phyloP scores from a whole-genome alignment of 2,888 invertebrate species.

The Atethmia centrago region DNA sequence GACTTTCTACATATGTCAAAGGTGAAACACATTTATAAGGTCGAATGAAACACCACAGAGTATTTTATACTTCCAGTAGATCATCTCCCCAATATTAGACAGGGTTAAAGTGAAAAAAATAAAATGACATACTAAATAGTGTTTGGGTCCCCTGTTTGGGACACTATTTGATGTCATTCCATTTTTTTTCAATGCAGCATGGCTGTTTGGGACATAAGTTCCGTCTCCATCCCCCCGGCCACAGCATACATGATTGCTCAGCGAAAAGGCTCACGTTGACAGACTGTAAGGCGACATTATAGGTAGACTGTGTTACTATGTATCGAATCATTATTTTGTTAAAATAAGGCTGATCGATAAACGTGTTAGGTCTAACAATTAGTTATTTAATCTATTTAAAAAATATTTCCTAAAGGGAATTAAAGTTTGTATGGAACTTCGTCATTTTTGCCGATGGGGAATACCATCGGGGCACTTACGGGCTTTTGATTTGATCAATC shows the following conservation, averaged over 20 bases:
- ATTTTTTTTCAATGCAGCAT: too few relatives aligned
- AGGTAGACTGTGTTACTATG: too few relatives aligned
- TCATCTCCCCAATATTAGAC: neutral
- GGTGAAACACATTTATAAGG: slow-evolving; percentile 1
- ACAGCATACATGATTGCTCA: neutral
- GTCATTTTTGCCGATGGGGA: neutral
- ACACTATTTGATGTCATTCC: too few relatives aligned
- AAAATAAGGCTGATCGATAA: neutral
- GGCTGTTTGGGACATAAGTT: neutral
- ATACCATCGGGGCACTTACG: neutral
- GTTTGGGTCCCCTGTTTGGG: too few relatives aligned
- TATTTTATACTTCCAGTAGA: neutral
- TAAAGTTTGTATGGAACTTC: neutral
- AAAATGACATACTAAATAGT: too few relatives aligned
- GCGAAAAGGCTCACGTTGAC: neutral
- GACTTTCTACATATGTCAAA: slow-evolving; percentile 17
- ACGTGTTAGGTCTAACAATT: too few relatives aligned
- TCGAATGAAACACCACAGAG: neutral
- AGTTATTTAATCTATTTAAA: too few relatives aligned
- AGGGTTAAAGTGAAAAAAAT: neutral
- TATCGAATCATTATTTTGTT: too few relatives aligned
- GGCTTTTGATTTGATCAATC: neutral
- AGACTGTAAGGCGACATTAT: neutral
- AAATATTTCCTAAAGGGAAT: neutral
- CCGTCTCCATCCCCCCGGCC: neutral